phyloP scores from a whole-genome alignment of 2,797 vertebrate species.

The Luscinia megarhynchos region DNA sequence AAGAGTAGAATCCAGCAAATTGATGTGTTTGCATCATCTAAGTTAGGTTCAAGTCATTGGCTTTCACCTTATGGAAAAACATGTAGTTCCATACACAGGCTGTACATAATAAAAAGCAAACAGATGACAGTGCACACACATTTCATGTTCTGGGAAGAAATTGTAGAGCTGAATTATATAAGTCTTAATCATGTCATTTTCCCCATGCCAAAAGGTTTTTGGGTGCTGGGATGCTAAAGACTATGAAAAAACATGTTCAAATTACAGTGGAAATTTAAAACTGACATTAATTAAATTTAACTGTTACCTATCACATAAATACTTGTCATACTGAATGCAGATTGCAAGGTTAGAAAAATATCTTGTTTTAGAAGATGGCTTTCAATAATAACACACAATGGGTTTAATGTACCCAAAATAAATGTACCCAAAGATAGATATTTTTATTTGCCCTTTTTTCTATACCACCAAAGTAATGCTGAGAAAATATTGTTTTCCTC shows the following conservation, averaged over 20 bases:
- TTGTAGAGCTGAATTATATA: neutral
- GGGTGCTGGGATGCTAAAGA: neutral
- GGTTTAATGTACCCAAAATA: neutral
- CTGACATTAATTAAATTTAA: neutral
- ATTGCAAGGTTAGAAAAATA: neutral
- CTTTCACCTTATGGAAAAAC: neutral
- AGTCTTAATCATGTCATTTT: neutral
- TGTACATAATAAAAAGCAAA: neutral
- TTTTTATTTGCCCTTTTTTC: neutral
- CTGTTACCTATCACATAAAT: neutral
- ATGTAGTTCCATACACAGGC: neutral
- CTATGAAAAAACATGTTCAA: neutral
- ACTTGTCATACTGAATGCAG: neutral
- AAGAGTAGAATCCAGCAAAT: neutral
- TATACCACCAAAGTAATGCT: neutral
- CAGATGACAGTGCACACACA: neutral
- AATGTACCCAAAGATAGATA: neutral
- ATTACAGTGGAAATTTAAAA: neutral
- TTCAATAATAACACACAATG: neutral
- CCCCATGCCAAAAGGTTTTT: neutral
- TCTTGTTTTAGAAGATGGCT: neutral
- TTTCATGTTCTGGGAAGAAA: neutral
- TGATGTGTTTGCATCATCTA: accelerated
- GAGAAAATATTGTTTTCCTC: neutral
- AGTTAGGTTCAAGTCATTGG: neutral